A percentile compares a stretch with the other conserved stretches of the same genome.
Evolutionary conservation across 2,113 vertebrate species (phyloP).

Genomic region (Dicrurus megarhynchus): DNA sequence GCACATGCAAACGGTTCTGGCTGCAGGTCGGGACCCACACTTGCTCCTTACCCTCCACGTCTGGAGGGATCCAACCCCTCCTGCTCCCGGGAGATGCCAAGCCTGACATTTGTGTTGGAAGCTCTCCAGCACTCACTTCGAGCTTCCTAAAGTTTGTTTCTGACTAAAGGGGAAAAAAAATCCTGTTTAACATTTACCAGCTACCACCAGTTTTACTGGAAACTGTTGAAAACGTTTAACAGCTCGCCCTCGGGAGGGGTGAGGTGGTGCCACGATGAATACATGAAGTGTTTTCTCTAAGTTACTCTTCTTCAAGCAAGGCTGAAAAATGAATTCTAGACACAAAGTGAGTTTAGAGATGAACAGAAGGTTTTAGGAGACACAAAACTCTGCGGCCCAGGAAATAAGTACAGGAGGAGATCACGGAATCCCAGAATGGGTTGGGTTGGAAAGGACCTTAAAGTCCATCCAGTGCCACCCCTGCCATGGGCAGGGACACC

Average conservation of each 20-base stretch:
- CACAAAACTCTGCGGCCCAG: not conserved
- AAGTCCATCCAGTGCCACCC: accelerated
- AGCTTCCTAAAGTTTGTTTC: not conserved
- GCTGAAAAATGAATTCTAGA: not conserved
- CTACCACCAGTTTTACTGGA: not conserved
- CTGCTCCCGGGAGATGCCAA: not conserved
- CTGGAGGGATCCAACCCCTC: not conserved
- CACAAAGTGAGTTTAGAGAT: not conserved
- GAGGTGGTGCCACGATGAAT: not conserved
- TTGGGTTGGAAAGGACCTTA: not conserved
- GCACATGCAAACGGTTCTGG: not conserved
- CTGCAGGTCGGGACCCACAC: not conserved
- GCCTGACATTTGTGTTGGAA: not conserved
- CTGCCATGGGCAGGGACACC: not conserved
- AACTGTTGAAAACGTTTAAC: not conserved
- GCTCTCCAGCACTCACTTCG: not conserved
- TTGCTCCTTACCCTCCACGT: not conserved
- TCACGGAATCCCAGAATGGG: not conserved
- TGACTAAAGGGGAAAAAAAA: not conserved
- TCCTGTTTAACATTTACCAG: not conserved
- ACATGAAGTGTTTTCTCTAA: not conserved
- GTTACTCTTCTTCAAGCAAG: not conserved
- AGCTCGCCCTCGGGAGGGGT: not conserved
- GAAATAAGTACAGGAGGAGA: not conserved
- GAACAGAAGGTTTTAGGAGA: not conserved